Conservation (phyloP, 2,797 vertebrate genomes). For the Neosalanx taihuensis region DNA sequence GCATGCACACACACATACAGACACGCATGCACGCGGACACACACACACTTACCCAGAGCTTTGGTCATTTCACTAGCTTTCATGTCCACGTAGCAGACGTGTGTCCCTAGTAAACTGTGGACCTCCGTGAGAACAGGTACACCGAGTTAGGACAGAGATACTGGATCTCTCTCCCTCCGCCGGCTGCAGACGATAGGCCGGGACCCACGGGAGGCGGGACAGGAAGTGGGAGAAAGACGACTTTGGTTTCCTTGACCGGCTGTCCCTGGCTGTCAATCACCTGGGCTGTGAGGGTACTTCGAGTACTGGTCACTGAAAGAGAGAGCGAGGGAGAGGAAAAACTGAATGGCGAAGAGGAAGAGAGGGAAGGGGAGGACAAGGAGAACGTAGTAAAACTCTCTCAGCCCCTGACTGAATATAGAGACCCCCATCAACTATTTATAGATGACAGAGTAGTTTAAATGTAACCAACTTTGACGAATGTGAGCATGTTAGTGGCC, state of each 20-base stretch:
- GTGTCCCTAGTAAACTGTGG: constrained; percentile 64
- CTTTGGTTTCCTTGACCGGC: constrained; percentile 38
- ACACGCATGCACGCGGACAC: neutral
- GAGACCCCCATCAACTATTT: no score
- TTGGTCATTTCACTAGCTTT: constrained; percentile 68
- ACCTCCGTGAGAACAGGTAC: constrained; percentile 67
- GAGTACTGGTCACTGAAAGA: constrained; percentile 69
- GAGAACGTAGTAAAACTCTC: no score
- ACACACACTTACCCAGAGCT: constrained; percentile 61
- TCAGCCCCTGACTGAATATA: no score
- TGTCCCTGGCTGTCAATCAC: constrained; percentile 62
- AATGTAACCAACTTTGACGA: no score
- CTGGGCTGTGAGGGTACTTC: constrained; percentile 69
- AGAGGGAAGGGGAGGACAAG: no score
- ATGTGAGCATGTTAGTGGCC: no score
- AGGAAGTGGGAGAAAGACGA: constrained; percentile 73
- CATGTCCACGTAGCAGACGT: constrained; percentile 67
- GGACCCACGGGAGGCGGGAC: constrained; percentile 68
- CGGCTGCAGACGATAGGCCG: constrained; percentile 50
- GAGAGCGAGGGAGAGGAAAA: neutral
- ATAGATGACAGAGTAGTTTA: no score
- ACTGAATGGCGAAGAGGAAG: no score
- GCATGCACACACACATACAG: neutral
- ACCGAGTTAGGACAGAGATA: constrained; percentile 63
- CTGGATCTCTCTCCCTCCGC: constrained; percentile 18